phyloP scores from a whole-genome alignment of 2,113 vertebrate species.

The Ptychochromis oligacanthus region DNA sequence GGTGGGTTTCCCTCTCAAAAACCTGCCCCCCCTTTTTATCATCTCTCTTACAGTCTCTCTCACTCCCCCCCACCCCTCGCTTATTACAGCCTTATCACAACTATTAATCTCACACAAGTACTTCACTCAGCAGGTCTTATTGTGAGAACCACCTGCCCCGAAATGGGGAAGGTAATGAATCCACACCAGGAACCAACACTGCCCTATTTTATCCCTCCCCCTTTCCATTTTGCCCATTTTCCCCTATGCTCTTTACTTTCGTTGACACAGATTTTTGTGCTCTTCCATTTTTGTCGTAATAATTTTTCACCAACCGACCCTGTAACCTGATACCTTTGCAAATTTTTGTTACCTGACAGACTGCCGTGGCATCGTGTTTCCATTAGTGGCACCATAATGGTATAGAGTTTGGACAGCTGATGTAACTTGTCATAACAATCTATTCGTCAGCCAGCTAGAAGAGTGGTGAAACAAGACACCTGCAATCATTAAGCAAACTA shows the following conservation, averaged over 20 bases:
- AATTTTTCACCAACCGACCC: not conserved
- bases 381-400: not conserved
- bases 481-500: conserved; percentile 4
- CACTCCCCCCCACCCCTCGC: conserved; percentile 12
- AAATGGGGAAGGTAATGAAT: conserved; percentile 28
- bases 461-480: conserved; percentile 10
- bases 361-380: not conserved
- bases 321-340: not conserved
- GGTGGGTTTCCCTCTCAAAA: conserved; percentile 59
- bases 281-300: not conserved
- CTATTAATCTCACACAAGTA: conserved; percentile 80
- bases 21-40: not conserved
- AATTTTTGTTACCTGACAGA: not conserved
- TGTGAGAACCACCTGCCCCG: conserved; percentile 75
- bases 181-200: not conserved
- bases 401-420: conserved; percentile 41
- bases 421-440: conserved; percentile 53
- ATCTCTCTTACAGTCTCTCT: not conserved
- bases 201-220: not conserved
- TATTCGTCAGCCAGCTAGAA: conserved; percentile 1
- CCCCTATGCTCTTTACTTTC: not conserved
- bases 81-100: conserved; percentile 71
- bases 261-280: not conserved
- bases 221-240: not conserved
- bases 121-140: conserved; percentile 77